Conservation (phyloP, 2,888 invertebrate genomes). For the Chrysolina haemoptera region DNA sequence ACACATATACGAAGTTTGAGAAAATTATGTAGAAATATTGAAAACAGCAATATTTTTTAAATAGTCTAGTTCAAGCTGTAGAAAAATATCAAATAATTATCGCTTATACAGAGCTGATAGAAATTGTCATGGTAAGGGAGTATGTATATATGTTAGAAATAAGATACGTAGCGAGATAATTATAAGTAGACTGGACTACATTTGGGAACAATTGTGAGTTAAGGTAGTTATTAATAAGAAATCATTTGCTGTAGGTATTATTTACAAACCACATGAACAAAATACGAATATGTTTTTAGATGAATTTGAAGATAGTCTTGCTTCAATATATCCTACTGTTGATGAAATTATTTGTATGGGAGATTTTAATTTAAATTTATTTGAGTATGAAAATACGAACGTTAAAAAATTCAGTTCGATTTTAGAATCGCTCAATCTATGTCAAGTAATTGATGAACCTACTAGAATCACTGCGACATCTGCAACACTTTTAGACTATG, state of each 20-base stretch:
- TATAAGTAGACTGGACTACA: conserved; percentile 18
- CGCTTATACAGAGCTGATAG: background rate
- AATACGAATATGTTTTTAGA: conserved; percentile 24
- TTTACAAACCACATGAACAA: conserved; percentile 25
- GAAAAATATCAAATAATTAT: too few species aligned
- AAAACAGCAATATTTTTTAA: too few species aligned
- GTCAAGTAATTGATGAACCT: conserved; percentile 21
- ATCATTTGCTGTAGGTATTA: conserved; percentile 8
- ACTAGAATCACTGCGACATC: conserved; percentile 11
- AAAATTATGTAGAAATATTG: too few species aligned
- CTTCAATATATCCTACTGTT: conserved; percentile 10
- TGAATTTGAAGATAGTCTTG: conserved; percentile 21
- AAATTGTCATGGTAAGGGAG: background rate
- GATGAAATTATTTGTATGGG: background rate
- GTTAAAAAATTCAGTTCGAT: background rate
- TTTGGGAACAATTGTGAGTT: conserved; percentile 9
- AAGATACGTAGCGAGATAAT: background rate
- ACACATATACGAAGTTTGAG: too few species aligned
- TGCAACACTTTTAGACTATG: conserved; percentile 8
- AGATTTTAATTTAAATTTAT: background rate
- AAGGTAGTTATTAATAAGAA: conserved; percentile 14
- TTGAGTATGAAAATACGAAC: background rate
- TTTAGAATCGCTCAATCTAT: conserved; percentile 17
- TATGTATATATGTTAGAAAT: background rate
- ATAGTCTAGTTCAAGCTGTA: too few species aligned